These are phyloP conservation scores for Felis catus DNA, from an alignment of 2,113 vertebrate genomes.

Conservation along the genomic window F.catus_Fca126_mat1.0 CM031423.1:93100001-93100500, in stretches of 20 bases:
- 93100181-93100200: neutral
- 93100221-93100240: neutral
- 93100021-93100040: rapidly evolving
- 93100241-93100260: neutral
- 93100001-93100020: neutral
- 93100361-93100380: neutral
- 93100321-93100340: rapidly evolving
- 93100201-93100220: neutral
- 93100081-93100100: rapidly evolving
- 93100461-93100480: rapidly evolving
- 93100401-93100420: too few relatives aligned
- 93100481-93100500: rapidly evolving
- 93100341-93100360: rapidly evolving
- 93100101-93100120: neutral
- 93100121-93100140: neutral
- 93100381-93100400: rapidly evolving
- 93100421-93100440: rapidly evolving
- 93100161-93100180: neutral
- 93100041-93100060: neutral
- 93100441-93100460: rapidly evolving
- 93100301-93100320: neutral
- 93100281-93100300: rapidly evolving
- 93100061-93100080: too few relatives aligned
- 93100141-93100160: neutral
- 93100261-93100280: neutral